Base-by-base conservation (phyloP, 92 coral and sea anemone species). In the Phymanthus crucifer region DNA sequence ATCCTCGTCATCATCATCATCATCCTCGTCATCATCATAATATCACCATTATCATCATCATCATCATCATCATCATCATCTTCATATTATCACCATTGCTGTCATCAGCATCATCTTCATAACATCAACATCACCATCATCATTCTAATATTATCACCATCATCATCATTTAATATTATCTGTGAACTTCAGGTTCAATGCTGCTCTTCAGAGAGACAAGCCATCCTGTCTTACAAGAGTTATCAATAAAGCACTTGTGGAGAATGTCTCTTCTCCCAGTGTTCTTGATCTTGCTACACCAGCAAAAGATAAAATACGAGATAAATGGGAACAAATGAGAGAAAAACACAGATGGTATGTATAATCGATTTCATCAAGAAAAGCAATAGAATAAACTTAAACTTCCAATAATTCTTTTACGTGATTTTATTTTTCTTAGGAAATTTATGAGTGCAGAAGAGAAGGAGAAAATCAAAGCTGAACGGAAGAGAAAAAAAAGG, bases 181-280 rank as follows among this genome's bases (percentile, higher is more conserved):
- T 24, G 34, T 34, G 3, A 45, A 32, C 21, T 47, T 45, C 45
- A 89, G 93, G 90, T 89, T 89, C 67, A 83, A 80, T 75, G 43
- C 57, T 73, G 90, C 93, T 26, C 35, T 79, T 34, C 75, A 79
- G 76, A 78, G 87, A 50, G 90, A 75, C 29, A 72, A 71, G 45
- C 93, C 90, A 40, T 67, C 34, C 31, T 11, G 48, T 8, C 65
- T 85, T 37, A 45, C 77, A 71, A 48, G 68, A 12, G 70, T 75
- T 8, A 85, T 78, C 13, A 33, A 61, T 70, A 83, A 86, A 86
- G 88, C 93, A 66, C 32, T 88, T 14, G 66, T 33, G 32, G 78
- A 77, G 45, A 74, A 82, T 48, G 65, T 75, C 19, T 76, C 85
- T 3, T 87, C 90, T 17, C 85, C 87, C 19, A 81, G 83, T 68